Evolutionary conservation across 2,113 vertebrate genomes (phyloP).

Genomic region (Anolis sagrei): DNA sequence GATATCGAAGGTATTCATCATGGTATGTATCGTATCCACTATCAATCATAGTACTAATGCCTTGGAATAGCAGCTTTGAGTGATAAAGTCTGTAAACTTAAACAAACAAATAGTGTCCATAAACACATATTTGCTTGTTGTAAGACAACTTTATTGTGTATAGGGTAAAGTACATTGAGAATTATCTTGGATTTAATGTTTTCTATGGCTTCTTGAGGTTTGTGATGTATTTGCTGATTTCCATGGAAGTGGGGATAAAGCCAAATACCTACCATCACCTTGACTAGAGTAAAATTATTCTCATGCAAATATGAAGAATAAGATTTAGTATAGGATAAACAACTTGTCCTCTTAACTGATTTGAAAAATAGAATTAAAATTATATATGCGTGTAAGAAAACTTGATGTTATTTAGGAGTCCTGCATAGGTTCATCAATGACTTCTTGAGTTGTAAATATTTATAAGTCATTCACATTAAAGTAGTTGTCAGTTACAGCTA

Average conservation of each 20-base stretch:
- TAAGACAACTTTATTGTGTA: background rate
- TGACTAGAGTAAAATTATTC: slow-evolving; percentile 24
- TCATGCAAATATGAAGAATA: slow-evolving; percentile 42
- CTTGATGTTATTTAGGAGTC: slow-evolving; percentile 67
- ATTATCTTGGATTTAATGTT: background rate
- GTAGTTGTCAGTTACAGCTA: slow-evolving; percentile 74
- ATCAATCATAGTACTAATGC: too few relatives aligned
- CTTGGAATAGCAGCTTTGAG: too few relatives aligned
- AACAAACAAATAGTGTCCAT: too few relatives aligned
- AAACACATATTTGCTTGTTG: background rate
- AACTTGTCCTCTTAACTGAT: background rate
- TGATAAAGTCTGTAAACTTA: too few relatives aligned
- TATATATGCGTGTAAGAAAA: slow-evolving; percentile 39
- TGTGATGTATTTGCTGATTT: slow-evolving; percentile 8
- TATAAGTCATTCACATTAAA: slow-evolving; percentile 80
- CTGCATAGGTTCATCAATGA: slow-evolving; percentile 65
- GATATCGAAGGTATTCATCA: too few relatives aligned
- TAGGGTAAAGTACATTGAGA: background rate
- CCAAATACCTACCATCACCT: slow-evolving; percentile 34
- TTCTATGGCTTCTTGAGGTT: background rate
- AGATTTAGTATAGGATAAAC: background rate
- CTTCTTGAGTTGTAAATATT: slow-evolving; percentile 80
- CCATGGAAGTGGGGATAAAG: slow-evolving; percentile 28
- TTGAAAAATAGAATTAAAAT: slow-evolving; percentile 7
- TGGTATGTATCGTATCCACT: too few relatives aligned